phyloP scores from a whole-genome alignment of 2,888 invertebrate genomes.

The Xestoiulus laeticollis region DNA sequence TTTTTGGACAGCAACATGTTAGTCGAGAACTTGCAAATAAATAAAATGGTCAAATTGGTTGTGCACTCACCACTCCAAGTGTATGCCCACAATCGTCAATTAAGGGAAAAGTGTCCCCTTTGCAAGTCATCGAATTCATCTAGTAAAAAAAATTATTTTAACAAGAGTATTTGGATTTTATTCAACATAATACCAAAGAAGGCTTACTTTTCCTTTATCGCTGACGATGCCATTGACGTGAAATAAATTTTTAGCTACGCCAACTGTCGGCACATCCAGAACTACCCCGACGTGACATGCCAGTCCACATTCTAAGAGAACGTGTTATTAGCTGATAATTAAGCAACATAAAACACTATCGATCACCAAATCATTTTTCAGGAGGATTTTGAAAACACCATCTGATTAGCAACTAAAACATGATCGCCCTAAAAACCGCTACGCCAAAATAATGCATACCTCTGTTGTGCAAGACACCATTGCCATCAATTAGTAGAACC shows the following conservation, averaged over 20 bases:
- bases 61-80: constrained; percentile 10
- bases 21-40: not conserved
- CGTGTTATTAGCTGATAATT: not conserved
- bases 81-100: constrained; percentile 17
- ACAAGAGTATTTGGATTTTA: not conserved
- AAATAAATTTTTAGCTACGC: constrained; percentile 66
- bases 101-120: constrained; percentile 48
- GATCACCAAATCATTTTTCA: too few relatives aligned
- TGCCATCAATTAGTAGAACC: constrained; percentile 66
- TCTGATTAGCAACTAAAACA: too few relatives aligned
- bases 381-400: too few relatives aligned
- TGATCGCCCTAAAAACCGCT: not conserved
- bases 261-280: constrained; percentile 64
- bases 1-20: not conserved
- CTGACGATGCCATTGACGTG: constrained; percentile 63
- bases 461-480: constrained; percentile 66
- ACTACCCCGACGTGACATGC: constrained; percentile 66
- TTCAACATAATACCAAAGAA: not conserved
- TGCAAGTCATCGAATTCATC: not conserved
- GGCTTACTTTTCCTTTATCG: constrained; percentile 60
- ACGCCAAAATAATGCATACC: constrained; percentile 56
- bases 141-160: not conserved
- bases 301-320: constrained; percentile 64
- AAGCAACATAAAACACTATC: too few relatives aligned
- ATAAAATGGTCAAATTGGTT: too few relatives aligned